These are phyloP conservation scores for Tenthredo notha DNA, from an alignment of 2,888 invertebrate species.

Conservation along the genomic window DNA sequence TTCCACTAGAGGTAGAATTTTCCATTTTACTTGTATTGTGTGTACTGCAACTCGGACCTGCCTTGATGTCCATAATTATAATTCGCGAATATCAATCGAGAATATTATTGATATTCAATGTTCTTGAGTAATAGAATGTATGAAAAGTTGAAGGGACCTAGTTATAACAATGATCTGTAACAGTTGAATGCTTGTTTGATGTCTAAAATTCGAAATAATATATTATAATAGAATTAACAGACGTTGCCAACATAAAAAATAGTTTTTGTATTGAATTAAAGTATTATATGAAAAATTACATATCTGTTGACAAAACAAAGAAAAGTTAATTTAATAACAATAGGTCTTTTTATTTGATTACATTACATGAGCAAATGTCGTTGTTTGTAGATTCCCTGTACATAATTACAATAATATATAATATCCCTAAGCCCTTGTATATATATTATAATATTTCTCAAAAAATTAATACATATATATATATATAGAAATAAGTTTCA, in stretches of 20 bases:
- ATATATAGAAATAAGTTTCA: slow-evolving; percentile 18
- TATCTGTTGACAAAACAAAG: background rate
- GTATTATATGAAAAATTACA: background rate
- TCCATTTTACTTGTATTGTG: background rate
- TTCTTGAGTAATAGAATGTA: background rate
- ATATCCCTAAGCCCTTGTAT: slow-evolving; percentile 47
- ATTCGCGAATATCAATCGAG: background rate
- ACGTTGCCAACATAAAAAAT: background rate
- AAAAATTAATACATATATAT: slow-evolving; percentile 20
- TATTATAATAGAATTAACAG: background rate
- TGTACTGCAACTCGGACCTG: slow-evolving; percentile 25
- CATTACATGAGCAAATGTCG: slow-evolving; percentile 71
- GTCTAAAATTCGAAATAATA: background rate
- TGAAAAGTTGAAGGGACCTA: background rate
- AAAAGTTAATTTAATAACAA: slow-evolving; percentile 62
- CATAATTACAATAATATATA: slow-evolving; percentile 68
- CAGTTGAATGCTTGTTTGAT: background rate
- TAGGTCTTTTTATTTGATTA: slow-evolving; percentile 69
- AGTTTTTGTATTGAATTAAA: background rate
- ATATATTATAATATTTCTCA: slow-evolving; percentile 16
- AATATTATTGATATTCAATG: background rate
- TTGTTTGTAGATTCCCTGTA: slow-evolving; percentile 66
- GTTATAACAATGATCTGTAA: background rate
- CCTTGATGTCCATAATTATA: background rate
- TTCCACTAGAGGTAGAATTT: background rate